These are phyloP conservation scores for Heteractis magnifica DNA, from an alignment of 92 coral and sea anemone genomes.

Conservation along the genomic window DNA sequence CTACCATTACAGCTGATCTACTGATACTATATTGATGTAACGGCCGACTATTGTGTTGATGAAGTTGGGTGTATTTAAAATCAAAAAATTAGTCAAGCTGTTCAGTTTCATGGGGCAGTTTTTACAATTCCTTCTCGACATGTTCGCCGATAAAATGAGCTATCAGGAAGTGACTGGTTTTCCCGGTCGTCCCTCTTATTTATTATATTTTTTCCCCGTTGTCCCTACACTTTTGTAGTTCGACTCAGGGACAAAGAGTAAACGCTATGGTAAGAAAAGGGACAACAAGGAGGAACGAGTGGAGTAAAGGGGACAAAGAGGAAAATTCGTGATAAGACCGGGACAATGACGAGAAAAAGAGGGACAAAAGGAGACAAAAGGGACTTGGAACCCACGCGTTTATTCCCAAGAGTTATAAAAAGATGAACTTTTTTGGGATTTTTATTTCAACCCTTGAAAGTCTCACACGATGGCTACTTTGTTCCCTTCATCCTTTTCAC, in stretches of 20 bases:
- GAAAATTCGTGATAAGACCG: neutral
- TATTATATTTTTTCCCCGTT: neutral
- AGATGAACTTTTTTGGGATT: neutral
- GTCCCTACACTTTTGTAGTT: neutral
- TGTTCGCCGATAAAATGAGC: constrained; percentile 4
- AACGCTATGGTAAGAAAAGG: neutral
- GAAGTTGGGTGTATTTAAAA: too few relatives aligned
- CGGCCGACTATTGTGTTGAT: too few relatives aligned
- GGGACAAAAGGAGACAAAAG: neutral
- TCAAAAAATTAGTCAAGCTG: too few relatives aligned
- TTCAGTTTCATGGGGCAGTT: constrained; percentile 42
- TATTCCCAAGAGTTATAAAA: neutral
- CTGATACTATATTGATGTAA: too few relatives aligned
- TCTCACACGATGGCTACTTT: neutral
- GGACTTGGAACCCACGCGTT: neutral
- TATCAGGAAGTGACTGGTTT: neutral
- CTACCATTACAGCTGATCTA: too few relatives aligned
- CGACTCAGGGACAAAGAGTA: neutral
- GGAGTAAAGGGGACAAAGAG: neutral
- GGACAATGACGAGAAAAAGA: neutral
- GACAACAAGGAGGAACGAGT: too few relatives aligned
- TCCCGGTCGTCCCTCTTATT: neutral
- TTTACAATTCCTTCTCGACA: constrained; percentile 19
- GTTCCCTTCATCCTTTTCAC: neutral
- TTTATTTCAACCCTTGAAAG: neutral